Conservation (phyloP, 2,113 vertebrate genomes). For the Lampris incognitus region DNA sequence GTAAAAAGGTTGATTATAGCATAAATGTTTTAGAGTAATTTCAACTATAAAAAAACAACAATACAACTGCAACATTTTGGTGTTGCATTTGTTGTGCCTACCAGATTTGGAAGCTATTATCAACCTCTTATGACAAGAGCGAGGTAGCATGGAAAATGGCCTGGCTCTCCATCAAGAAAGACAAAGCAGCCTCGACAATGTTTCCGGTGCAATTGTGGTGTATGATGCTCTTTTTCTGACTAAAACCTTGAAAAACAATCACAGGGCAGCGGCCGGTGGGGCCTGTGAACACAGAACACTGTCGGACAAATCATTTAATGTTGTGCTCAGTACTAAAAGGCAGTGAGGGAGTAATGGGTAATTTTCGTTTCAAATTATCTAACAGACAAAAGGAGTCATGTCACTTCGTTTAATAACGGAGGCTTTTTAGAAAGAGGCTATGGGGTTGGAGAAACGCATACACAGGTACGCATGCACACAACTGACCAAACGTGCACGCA, state of each 20-base stretch:
- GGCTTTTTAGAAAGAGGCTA: constrained; percentile 15
- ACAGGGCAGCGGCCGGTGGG: constrained; percentile 39
- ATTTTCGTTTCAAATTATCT: constrained; percentile 25
- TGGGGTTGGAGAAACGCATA: background rate
- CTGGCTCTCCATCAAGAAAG: background rate
- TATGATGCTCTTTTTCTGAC: background rate
- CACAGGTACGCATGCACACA: constrained; percentile 14
- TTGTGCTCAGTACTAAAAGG: constrained; percentile 33
- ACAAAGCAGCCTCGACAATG: constrained; percentile 6
- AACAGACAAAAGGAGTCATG: constrained; percentile 14
- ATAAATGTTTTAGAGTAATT: no score
- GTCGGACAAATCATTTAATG: constrained; percentile 12
- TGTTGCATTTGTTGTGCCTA: background rate
- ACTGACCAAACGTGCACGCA: background rate
- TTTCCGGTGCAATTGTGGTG: background rate
- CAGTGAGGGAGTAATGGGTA: constrained; percentile 23
- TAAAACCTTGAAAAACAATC: constrained; percentile 21
- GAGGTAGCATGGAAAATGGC: no score
- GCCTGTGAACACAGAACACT: constrained; percentile 4
- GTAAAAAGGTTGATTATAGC: no score
- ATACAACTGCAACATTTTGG: background rate
- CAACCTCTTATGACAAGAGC: no score
- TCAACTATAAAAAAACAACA: no score
- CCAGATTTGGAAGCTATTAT: no score
- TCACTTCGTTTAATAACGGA: constrained; percentile 36